phyloP scores from a whole-genome alignment of 2,888 invertebrate genomes.

The Cantharis lateralis region DNA sequence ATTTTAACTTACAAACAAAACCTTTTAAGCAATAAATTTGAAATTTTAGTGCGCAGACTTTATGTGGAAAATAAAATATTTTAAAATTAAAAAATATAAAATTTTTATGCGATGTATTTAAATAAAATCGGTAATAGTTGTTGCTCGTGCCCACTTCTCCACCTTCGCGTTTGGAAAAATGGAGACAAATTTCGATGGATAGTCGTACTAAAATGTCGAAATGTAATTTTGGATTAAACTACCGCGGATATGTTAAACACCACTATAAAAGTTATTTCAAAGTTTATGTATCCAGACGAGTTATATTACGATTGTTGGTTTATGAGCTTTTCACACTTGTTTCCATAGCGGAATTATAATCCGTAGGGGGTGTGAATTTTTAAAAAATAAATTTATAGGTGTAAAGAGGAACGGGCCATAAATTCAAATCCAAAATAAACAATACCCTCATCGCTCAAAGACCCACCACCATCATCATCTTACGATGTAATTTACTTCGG shows the following conservation, averaged over 20 bases:
- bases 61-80: conserved; percentile 31
- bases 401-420: background rate
- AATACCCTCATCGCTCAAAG: background rate
- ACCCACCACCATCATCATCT: too few species aligned
- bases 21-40: conserved; percentile 20
- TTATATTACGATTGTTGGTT: conserved; percentile 20
- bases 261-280: conserved; percentile 27
- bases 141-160: conserved; percentile 6
- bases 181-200: conserved; percentile 28
- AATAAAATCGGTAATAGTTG: background rate
- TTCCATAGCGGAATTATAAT: conserved; percentile 18
- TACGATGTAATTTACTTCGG: too few species aligned
- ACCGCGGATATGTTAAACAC: conserved; percentile 29
- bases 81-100: conserved; percentile 34
- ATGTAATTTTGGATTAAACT: conserved; percentile 23
- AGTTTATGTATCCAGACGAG: conserved; percentile 25
- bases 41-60: conserved; percentile 15
- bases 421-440: background rate
- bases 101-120: background rate
- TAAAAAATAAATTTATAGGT: background rate
- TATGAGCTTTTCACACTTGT: conserved; percentile 21
- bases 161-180: background rate
- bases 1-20: conserved; percentile 8
- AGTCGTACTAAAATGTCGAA: conserved; percentile 20
- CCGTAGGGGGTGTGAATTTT: background rate